Conservation (phyloP, 1,140 invertebrate species). For the Aphaenogaster rudis region DNA sequence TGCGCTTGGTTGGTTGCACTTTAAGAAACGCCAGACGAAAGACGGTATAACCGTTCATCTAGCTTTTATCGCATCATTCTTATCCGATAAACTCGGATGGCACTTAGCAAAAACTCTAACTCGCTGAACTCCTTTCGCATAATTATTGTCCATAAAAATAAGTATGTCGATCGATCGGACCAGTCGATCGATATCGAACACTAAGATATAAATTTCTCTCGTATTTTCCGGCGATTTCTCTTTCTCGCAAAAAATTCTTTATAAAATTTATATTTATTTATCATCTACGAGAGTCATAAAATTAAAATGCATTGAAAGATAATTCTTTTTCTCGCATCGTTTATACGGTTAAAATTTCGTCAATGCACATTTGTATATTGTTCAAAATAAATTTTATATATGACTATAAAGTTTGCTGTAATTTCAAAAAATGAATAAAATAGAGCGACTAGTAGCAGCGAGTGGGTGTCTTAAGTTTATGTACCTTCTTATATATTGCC, state of each 20-base stretch:
- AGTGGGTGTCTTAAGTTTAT: slow-evolving; percentile 63
- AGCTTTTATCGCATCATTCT: slow-evolving; percentile 58
- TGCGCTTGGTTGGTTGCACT: slow-evolving; percentile 46
- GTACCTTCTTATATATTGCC: slow-evolving; percentile 66
- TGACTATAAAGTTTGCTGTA: slow-evolving; percentile 54
- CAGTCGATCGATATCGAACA: not conserved
- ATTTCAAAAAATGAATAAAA: slow-evolving; percentile 54
- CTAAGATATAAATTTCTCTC: not conserved
- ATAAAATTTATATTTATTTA: not conserved
- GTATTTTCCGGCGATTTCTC: not conserved
- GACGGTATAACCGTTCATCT: slow-evolving; percentile 53
- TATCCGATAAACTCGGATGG: slow-evolving; percentile 61
- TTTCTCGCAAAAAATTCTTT: not conserved
- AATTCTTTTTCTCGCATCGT: not conserved
- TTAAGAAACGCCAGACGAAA: slow-evolving; percentile 56
- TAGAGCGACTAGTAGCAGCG: slow-evolving; percentile 20
- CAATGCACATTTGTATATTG: not conserved
- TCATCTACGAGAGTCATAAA: not conserved
- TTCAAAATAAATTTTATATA: slow-evolving; percentile 59
- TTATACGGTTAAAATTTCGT: not conserved
- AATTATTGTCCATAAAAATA: slow-evolving; percentile 44
- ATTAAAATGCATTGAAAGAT: slow-evolving; percentile 8
- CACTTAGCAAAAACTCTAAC: slow-evolving; percentile 22
- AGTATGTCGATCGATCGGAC: not conserved
- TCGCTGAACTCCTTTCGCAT: not conserved